Evolutionary conservation across 2,113 vertebrate species (phyloP), one percentile per base, ranked within the genome.

Genomic region (Misgurnus anguillicaudatus): DNA sequence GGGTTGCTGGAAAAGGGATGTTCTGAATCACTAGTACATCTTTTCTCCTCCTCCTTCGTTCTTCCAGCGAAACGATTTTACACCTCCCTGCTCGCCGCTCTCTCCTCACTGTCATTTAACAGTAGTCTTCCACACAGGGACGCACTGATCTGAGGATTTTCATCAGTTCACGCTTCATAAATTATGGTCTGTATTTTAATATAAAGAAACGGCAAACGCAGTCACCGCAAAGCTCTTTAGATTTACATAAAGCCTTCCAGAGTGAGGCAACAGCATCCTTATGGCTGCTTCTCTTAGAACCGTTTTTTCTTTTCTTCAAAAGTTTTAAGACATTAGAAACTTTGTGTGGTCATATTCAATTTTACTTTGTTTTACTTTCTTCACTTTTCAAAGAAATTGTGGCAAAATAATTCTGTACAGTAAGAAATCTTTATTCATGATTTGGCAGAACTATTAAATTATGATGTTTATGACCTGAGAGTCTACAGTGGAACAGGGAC

Each of bases 61-160:
- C 89, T 70, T 62, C 45, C 38, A 19, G 70, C 58, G 4, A 36
- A 45, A 17, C 42, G 39, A 79, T 82, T 84, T 81, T 66, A 79
- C 71, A 72, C 58, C 65, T 72, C 65, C 60, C 83, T 86, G 80
- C 88, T 85, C 82, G 66, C 9, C 36, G n/a, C 24, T 57, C 24
- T 77, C 53, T 75, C 62, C 38, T 80, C 57, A 75, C 48, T 70
- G 36, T 82, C 71, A n/a, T 58, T 69, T 42, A 55, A 57, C 85
- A 85, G 85, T 78, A 66, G 74, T 74, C 75, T 87, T 90, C 88
- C 84, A 87, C 88, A 90, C 89, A 89, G 86, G 89, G 66, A 90
- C 89, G 87, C 89, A 77, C 88, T 91, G 86, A 92, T 91, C 88
- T 92, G 86, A 83, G 88, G 90, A 89, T 89, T 92, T 91, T 90